Evolutionary conservation across 2,113 vertebrate species (phyloP), one percentile per base, ranked within the genome.

Genomic region (Leiothrix lutea): DNA sequence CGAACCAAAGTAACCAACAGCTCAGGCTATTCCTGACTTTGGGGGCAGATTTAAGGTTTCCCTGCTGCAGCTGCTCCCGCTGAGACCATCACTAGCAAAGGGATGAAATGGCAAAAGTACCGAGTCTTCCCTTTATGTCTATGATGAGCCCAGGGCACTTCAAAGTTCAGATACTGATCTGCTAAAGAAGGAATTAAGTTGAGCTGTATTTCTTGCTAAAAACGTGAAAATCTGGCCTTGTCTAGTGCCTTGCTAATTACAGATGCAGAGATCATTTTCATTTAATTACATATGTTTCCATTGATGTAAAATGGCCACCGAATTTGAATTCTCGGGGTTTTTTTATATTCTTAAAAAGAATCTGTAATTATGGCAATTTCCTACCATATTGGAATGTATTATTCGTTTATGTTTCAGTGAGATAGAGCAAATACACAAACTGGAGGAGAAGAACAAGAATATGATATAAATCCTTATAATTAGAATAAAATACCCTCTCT

Each of bases 381-480:
- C 53, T 86, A 18, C 51, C 36, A 48, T 53, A 33, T 61, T 35
- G 58, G 51, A 73, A 92, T 92, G 53, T 53, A 91, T 97, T 92
- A 94, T 93, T 96, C 67, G 89, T 86, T 80, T 22, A 26, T n/a
- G 35, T 86, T 81, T 83, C 67, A 54, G 89, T 91, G 73, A 80
- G 69, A 77, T 24, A 91, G 74, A 88, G 56, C 85, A 82, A 95
- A 96, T 90, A 80, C 0, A 12, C 94, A 93, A 91, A 91, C 75
- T 47, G 80, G 78, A 80, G 87, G 67, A 95, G 66, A 93, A 93
- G 69, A 88, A 84, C 18, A n/a, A 86, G 78, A 65, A 50, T 54
- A 70, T 72, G n/a, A 91, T 75, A 90, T 91, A 94, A 96, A 94
- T 97, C 88, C 72, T 74, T 90, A 88, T 87, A 93, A 97, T 96